Conservation (phyloP, 1,140 invertebrate genomes). For the Medauroidea extradentata region DNA sequence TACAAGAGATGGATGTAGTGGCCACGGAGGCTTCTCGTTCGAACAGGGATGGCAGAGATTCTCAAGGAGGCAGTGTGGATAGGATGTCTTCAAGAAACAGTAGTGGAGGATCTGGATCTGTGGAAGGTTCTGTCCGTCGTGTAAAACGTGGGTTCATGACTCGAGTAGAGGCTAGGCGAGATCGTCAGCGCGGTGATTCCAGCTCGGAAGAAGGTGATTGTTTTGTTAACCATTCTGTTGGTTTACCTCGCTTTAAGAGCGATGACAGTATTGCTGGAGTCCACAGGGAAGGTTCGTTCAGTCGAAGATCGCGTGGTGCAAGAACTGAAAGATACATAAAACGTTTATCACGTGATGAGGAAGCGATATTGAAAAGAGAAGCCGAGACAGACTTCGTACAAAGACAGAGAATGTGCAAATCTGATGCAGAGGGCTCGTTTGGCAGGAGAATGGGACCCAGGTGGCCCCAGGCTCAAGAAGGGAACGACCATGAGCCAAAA, state of each 20-base stretch:
- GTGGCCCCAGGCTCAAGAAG: slow-evolving; percentile 35
- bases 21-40: background rate
- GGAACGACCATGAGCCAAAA: slow-evolving; percentile 28
- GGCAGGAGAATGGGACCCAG: background rate
- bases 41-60: background rate
- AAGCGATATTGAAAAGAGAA: slow-evolving; percentile 48
- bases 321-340: slow-evolving; percentile 74
- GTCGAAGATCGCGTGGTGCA: slow-evolving; percentile 55
- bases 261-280: slow-evolving; percentile 56
- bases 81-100: slow-evolving; percentile 10
- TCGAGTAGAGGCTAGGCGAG: slow-evolving; percentile 57
- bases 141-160: slow-evolving; percentile 58
- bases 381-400: slow-evolving; percentile 38
- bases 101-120: slow-evolving; percentile 42
- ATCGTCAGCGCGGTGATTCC: slow-evolving; percentile 54
- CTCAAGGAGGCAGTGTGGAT: background rate
- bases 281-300: slow-evolving; percentile 51
- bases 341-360: slow-evolving; percentile 64
- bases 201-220: slow-evolving; percentile 67
- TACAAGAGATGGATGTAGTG: slow-evolving; percentile 44
- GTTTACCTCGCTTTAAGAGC: slow-evolving; percentile 55
- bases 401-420: slow-evolving; percentile 22
- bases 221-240: background rate
- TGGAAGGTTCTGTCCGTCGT: slow-evolving; percentile 43
- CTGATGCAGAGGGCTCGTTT: slow-evolving; percentile 17